These are phyloP conservation scores for Thryonomys swinderianus DNA, from an alignment of 2,113 vertebrate species.

Conservation along the genomic window DNA sequence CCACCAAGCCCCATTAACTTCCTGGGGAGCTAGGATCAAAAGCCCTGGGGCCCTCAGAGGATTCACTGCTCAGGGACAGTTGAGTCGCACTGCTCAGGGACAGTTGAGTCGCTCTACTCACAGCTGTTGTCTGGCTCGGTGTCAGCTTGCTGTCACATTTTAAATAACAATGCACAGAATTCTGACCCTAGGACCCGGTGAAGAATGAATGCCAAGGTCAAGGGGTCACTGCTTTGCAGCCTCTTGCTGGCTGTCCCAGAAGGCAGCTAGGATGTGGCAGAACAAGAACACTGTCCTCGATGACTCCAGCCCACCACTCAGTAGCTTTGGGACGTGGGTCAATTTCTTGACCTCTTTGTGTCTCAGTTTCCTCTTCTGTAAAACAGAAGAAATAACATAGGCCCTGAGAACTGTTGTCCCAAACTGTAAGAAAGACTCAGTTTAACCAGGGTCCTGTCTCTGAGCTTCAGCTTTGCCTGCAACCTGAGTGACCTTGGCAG, in stretches of 20 bases:
- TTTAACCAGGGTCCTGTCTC: background rate
- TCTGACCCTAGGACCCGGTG: background rate
- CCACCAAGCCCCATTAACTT: background rate
- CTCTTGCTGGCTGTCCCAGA: background rate
- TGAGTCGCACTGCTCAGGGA: slow-evolving; percentile 48
- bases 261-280: background rate
- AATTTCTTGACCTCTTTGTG: background rate
- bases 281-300: background rate
- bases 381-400: background rate
- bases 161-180: slow-evolving; percentile 27
- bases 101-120: slow-evolving; percentile 23
- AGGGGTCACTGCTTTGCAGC: background rate
- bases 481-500: background rate
- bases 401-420: background rate
- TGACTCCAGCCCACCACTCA: too few relatives aligned
- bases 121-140: slow-evolving; percentile 51
- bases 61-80: slow-evolving; percentile 43
- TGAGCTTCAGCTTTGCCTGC: background rate
- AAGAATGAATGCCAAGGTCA: slow-evolving; percentile 37
- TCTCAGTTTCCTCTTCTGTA: slow-evolving; percentile 21
- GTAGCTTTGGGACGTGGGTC: background rate
- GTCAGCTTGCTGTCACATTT: slow-evolving; percentile 37
- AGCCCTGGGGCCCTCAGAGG: background rate
- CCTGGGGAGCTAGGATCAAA: background rate
- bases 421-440: background rate